A percentile compares a stretch with the other conserved stretches of the same genome.
Conservation (phyloP, 2,888 invertebrate genomes). For the Lasius fuliginosus region DNA sequence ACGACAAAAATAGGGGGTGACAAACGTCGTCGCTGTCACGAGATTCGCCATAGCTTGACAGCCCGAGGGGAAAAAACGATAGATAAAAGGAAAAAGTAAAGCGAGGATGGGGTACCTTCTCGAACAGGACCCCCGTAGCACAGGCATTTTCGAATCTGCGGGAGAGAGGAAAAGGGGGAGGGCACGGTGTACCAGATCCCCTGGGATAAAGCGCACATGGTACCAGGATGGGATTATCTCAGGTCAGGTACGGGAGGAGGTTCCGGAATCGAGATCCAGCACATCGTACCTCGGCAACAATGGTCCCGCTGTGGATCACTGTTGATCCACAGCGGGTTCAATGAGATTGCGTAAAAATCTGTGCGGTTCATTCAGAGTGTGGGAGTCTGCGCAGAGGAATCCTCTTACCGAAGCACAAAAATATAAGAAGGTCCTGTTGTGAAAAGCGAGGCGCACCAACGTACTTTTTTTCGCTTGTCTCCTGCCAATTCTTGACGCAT, state of each 20-base stretch:
- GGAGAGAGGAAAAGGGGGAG: slow-evolving; percentile 74
- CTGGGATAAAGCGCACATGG: slow-evolving; percentile 76
- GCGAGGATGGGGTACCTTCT: slow-evolving; percentile 53
- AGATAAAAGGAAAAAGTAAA: slow-evolving; percentile 57
- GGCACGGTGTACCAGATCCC: slow-evolving; percentile 59
- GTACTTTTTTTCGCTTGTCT: not conserved
- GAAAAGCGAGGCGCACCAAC: not conserved
- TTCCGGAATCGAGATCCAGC: slow-evolving; percentile 39
- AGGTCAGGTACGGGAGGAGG: slow-evolving; percentile 82
- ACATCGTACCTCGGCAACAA: slow-evolving; percentile 72
- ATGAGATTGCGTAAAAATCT: slow-evolving; percentile 81
- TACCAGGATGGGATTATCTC: slow-evolving; percentile 85
- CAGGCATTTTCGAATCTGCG: slow-evolving; percentile 75
- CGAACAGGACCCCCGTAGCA: slow-evolving; percentile 66
- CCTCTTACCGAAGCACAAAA: slow-evolving; percentile 15
- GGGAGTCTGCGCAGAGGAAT: slow-evolving; percentile 75
- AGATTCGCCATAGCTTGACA: slow-evolving; percentile 77
- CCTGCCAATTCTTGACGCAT: not conserved
- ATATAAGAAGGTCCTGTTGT: not conserved
- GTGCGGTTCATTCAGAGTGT: slow-evolving; percentile 74
- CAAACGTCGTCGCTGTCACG: slow-evolving; percentile 63
- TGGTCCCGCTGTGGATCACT: slow-evolving; percentile 57
- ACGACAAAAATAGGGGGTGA: slow-evolving; percentile 69
- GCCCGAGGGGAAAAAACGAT: slow-evolving; percentile 57
- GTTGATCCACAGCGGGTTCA: slow-evolving; percentile 70